phyloP scores from a whole-genome alignment of 2,888 invertebrate species.

The Coelinius sp. region DNA sequence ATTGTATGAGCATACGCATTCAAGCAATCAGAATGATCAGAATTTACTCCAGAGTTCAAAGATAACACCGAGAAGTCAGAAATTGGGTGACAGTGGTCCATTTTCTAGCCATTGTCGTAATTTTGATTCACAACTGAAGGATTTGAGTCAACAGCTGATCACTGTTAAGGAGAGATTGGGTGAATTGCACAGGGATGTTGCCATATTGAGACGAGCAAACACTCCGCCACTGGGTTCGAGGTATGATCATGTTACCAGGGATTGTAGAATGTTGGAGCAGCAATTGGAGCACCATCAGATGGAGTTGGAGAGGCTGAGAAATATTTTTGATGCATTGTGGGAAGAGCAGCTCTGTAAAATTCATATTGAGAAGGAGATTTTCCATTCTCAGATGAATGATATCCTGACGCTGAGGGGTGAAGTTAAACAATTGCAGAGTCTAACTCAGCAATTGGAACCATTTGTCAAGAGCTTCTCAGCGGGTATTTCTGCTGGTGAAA shows the following conservation, averaged over 20 bases:
- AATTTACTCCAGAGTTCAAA: slow-evolving; percentile 55
- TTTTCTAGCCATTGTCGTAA: slow-evolving; percentile 77
- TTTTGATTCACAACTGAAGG: slow-evolving; percentile 75
- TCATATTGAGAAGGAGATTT: slow-evolving; percentile 80
- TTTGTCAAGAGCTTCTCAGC: slow-evolving; percentile 75
- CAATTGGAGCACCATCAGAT: slow-evolving; percentile 76
- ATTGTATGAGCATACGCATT: slow-evolving; percentile 63
- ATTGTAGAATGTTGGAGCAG: slow-evolving; percentile 76
- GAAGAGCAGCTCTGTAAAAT: slow-evolving; percentile 81
- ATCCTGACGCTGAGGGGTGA: slow-evolving; percentile 77
- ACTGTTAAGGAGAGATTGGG: slow-evolving; percentile 77
- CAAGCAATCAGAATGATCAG: slow-evolving; percentile 50
- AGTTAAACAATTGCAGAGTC: slow-evolving; percentile 76
- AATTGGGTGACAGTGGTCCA: slow-evolving; percentile 72
- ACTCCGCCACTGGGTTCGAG: slow-evolving; percentile 70
- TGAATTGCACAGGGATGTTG: slow-evolving; percentile 80
- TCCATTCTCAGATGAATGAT: slow-evolving; percentile 77
- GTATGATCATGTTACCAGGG: slow-evolving; percentile 74
- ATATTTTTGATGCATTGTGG: slow-evolving; percentile 78
- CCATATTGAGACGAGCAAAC: slow-evolving; percentile 75
- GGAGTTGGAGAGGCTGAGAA: slow-evolving; percentile 75
- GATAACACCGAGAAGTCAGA: slow-evolving; percentile 49
- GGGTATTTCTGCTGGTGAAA: slow-evolving; percentile 62
- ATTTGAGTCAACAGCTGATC: slow-evolving; percentile 76
- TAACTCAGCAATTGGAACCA: slow-evolving; percentile 78